A percentile compares a stretch with the other conserved stretches of the same genome.
These are phyloP conservation scores for Syngnathus typhle DNA, from an alignment of 2,113 vertebrate genomes.

Conservation along the genomic window DNA sequence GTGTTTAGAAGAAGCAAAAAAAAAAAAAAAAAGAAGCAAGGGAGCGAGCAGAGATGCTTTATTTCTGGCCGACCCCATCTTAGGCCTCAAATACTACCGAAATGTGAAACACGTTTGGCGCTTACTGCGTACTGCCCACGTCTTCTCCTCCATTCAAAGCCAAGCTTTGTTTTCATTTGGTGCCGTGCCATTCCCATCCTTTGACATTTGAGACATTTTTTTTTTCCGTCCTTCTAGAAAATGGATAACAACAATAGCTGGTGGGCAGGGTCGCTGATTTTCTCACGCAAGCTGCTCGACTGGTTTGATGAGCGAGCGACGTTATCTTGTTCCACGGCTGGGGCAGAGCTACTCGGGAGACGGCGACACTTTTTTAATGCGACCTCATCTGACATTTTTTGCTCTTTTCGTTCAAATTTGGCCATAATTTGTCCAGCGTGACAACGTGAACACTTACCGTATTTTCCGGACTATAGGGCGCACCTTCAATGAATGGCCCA, in stretches of 20 bases:
- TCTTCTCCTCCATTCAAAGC: constrained; percentile 52
- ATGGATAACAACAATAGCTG: constrained; percentile 64
- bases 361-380: too few species aligned
- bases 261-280: constrained; percentile 47
- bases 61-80: constrained; percentile 16
- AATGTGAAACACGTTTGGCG: constrained; percentile 44
- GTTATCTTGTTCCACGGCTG: constrained; percentile 11
- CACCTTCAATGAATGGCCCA: too few species aligned
- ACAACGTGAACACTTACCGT: too few species aligned
- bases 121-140: constrained; percentile 47
- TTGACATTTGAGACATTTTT: constrained; percentile 67
- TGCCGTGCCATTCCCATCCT: constrained; percentile 61
- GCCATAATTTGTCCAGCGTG: too few species aligned
- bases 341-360: constrained; percentile 4
- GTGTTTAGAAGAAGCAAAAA: constrained; percentile 49
- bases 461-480: too few species aligned
- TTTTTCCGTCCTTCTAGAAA: constrained; percentile 39
- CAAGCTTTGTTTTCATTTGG: constrained; percentile 60
- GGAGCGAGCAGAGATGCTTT: constrained; percentile 5
- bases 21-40: constrained; percentile 28
- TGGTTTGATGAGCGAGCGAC: constrained; percentile 42
- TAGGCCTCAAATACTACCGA: constrained; percentile 43
- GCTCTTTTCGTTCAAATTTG: too few species aligned
- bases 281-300: constrained; percentile 48
- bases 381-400: too few species aligned